Conservation (phyloP, 2,113 vertebrate species). For the Podiceps cristatus region DNA sequence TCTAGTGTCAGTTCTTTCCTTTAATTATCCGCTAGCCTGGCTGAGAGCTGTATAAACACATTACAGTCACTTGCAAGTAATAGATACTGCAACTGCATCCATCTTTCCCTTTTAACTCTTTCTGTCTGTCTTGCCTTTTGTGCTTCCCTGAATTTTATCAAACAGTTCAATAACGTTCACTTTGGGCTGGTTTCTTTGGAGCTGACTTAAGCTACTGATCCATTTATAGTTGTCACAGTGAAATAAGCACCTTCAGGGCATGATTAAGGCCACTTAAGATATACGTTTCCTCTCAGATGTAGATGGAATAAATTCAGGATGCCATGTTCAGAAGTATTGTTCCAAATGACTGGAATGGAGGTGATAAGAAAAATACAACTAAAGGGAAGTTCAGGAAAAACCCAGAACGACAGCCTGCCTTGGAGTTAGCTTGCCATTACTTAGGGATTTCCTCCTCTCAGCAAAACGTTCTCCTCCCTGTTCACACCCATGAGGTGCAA, state of each 20-base stretch:
- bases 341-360: neutral
- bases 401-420: neutral
- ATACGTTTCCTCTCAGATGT: neutral
- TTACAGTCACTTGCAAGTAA: conserved; percentile 29
- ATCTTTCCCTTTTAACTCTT: conserved; percentile 44
- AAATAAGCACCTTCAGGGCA: neutral
- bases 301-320: neutral
- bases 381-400: neutral
- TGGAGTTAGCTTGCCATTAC: neutral
- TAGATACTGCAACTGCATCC: conserved; percentile 45
- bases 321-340: neutral
- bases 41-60: conserved; percentile 61
- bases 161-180: neutral
- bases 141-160: neutral
- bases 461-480: neutral
- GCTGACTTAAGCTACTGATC: neutral
- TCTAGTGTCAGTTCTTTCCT: conserved; percentile 8
- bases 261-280: neutral
- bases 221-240: neutral
- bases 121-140: neutral
- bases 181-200: neutral
- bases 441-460: neutral
- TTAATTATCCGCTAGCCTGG: conserved; percentile 5
- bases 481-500: neutral
- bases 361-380: neutral